phyloP scores from a whole-genome alignment of 2,888 invertebrate genomes.

The Dascillus cervinus region DNA sequence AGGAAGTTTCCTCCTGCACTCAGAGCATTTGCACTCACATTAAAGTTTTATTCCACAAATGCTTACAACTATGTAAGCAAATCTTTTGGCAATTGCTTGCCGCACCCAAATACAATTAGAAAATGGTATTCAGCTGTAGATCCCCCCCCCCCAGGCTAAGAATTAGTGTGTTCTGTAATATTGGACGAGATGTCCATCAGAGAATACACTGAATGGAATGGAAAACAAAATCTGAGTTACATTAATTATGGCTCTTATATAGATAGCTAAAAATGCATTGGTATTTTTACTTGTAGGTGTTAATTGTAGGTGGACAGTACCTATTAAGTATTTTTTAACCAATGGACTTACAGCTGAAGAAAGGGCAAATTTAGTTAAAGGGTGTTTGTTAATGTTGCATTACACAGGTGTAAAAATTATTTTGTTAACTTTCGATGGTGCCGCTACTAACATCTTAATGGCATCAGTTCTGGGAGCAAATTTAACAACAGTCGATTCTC shows the following conservation, averaged over 20 bases:
- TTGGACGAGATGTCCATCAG: slow-evolving; percentile 7
- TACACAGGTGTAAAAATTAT: background rate
- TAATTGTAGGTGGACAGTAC: no score
- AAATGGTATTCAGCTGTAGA: slow-evolving; percentile 13
- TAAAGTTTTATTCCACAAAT: no score
- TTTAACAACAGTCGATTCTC: background rate
- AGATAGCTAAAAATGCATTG: slow-evolving; percentile 2
- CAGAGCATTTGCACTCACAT: no score
- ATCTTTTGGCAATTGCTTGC: slow-evolving; percentile 18
- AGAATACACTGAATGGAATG: no score
- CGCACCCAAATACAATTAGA: no score
- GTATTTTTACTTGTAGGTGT: slow-evolving; percentile 8
- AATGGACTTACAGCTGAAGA: slow-evolving; percentile 8
- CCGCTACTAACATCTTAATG: slow-evolving; percentile 1
- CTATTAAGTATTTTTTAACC: slow-evolving; percentile 15
- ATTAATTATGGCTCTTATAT: no score
- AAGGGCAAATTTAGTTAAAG: no score
- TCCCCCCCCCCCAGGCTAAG: slow-evolving; percentile 9
- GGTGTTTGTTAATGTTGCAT: slow-evolving; percentile 8
- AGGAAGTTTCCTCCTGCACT: no score
- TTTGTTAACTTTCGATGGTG: slow-evolving; percentile 9
- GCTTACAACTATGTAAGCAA: slow-evolving; percentile 22
- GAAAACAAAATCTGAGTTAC: no score
- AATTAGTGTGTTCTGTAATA: no score
- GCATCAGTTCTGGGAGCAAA: slow-evolving; percentile 4